Conservation (phyloP, 2,113 vertebrate genomes). For the Dicerorhinus sumatrensis region DNA sequence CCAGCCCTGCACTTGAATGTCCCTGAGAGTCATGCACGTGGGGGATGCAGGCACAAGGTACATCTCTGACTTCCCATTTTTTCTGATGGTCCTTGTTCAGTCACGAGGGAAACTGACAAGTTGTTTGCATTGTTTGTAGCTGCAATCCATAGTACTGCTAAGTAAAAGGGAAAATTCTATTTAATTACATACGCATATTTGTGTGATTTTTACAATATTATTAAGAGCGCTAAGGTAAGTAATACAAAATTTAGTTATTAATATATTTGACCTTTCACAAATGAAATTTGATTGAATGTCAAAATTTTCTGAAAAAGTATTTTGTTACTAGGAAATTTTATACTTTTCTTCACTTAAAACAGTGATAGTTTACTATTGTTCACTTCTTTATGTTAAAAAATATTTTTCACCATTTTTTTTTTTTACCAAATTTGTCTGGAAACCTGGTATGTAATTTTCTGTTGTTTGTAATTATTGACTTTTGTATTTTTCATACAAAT, state of each 20-base stretch:
- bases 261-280: background rate
- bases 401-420: background rate
- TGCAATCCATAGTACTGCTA: background rate
- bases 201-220: background rate
- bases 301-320: background rate
- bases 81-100: background rate
- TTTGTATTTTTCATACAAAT: background rate
- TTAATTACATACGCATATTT: background rate
- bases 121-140: background rate
- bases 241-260: background rate
- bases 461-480: background rate
- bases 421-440: background rate
- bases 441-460: conserved; percentile 31
- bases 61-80: background rate
- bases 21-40: background rate
- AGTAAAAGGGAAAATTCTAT: background rate
- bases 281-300: background rate
- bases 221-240: background rate
- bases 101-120: background rate
- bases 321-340: background rate
- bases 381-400: background rate
- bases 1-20: background rate
- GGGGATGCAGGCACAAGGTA: background rate
- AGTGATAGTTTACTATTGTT: background rate
- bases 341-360: background rate